A percentile compares a stretch with the other conserved stretches of the same genome.
Evolutionary conservation across 2,113 vertebrate species (phyloP).

Genomic region (Mixornis gularis): DNA sequence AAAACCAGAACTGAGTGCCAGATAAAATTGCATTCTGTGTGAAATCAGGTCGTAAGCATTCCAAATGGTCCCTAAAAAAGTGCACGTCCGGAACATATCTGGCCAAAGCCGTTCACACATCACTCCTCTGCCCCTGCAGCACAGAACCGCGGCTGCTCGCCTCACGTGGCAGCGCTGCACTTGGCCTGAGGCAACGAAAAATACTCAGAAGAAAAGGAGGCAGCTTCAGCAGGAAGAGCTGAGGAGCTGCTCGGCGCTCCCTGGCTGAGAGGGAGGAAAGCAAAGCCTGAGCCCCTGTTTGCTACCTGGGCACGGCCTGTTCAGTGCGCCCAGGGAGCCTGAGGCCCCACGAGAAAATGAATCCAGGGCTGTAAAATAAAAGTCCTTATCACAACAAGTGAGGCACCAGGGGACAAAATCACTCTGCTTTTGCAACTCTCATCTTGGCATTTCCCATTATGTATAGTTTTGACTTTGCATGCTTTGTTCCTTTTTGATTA

Average conservation of each 20-base stretch:
- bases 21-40: neutral
- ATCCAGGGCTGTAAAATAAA: neutral
- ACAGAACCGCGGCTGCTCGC: neutral
- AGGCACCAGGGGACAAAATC: neutral
- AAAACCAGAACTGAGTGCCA: neutral
- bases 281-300: neutral
- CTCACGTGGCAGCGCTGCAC: neutral
- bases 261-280: neutral
- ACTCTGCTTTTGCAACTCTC: neutral
- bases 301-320: neutral
- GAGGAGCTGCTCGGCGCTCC: neutral
- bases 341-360: neutral
- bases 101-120: neutral
- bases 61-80: neutral
- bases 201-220: neutral
- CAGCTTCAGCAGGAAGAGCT: neutral
- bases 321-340: neutral
- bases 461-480: neutral
- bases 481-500: neutral
- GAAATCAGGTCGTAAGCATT: neutral
- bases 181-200: neutral
- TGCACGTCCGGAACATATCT: neutral
- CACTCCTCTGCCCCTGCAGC: neutral
- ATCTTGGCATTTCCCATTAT: neutral
- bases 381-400: neutral